These are phyloP conservation scores for Penaeus monodon DNA, from an alignment of 2,888 invertebrate genomes.

Conservation along the genomic window DNA sequence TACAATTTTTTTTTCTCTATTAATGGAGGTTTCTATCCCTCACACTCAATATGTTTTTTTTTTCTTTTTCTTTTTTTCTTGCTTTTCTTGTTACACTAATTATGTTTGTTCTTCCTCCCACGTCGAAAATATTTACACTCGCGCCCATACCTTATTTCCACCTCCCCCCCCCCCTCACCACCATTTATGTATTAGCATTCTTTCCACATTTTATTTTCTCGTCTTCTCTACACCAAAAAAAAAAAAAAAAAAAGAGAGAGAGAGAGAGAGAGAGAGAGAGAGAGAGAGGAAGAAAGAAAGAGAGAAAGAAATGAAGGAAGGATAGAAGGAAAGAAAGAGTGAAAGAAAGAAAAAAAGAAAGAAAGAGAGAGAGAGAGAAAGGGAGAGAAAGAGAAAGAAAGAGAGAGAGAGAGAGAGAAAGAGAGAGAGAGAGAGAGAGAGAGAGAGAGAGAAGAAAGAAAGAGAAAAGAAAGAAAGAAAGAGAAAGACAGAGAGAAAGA, in stretches of 20 bases:
- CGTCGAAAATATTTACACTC: too few relatives aligned
- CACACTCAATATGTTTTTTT: too few relatives aligned
- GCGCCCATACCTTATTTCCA: too few relatives aligned
- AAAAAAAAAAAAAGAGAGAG: background rate
- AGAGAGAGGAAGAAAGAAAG: background rate
- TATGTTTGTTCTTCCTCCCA: too few relatives aligned
- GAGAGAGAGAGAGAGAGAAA: background rate
- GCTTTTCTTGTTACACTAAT: too few relatives aligned
- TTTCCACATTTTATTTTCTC: too few relatives aligned
- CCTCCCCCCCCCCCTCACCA: too few relatives aligned
- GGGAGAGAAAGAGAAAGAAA: background rate
- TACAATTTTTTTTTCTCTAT: too few relatives aligned
- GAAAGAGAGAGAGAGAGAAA: background rate
- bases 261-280: slow-evolving; percentile 4
- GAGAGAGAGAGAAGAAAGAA: background rate
- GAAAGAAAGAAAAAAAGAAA: background rate
- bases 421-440: background rate
- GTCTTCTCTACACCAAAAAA: too few relatives aligned
- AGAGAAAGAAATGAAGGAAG: background rate
- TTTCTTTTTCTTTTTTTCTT: too few relatives aligned
- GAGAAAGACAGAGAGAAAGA: background rate
- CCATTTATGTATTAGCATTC: too few relatives aligned
- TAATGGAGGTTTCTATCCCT: too few relatives aligned
- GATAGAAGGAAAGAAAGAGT: background rate
- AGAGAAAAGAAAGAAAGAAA: background rate